Conservation (phyloP, 2,113 vertebrate genomes). For the Bujurquina vittata region DNA sequence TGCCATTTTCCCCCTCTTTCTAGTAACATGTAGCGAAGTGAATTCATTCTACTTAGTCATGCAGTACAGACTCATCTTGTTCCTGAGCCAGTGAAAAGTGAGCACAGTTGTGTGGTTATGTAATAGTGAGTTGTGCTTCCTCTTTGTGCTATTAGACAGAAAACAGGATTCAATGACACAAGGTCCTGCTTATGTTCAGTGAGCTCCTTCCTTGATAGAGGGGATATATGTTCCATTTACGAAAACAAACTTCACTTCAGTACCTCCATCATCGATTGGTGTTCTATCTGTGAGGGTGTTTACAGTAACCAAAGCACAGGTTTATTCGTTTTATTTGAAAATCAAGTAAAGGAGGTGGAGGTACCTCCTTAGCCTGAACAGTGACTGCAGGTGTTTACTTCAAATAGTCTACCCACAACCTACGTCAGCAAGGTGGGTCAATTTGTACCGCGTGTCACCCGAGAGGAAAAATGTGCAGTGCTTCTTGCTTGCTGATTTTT, state of each 20-base stretch:
- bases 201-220: neutral
- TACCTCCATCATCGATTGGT: too few relatives aligned
- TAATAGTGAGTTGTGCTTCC: neutral
- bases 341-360: neutral
- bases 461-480: neutral
- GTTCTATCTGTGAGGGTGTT: neutral
- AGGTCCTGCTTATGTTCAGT: neutral
- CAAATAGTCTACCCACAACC: too few relatives aligned
- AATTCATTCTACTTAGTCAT: neutral
- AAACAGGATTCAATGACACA: rapidly evolving
- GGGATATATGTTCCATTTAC: neutral
- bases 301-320: neutral
- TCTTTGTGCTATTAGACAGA: neutral
- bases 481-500: too few relatives aligned
- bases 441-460: neutral
- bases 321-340: neutral
- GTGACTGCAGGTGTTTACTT: neutral
- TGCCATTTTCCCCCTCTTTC: neutral
- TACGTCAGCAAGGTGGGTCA: neutral
- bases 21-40: neutral
- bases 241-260: too few relatives aligned
- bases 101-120: neutral
- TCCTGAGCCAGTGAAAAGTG: neutral
- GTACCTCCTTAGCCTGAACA: neutral
- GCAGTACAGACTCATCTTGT: neutral